Conservation (phyloP, 2,888 invertebrate genomes). For the Zaprionus lineosus region DNA sequence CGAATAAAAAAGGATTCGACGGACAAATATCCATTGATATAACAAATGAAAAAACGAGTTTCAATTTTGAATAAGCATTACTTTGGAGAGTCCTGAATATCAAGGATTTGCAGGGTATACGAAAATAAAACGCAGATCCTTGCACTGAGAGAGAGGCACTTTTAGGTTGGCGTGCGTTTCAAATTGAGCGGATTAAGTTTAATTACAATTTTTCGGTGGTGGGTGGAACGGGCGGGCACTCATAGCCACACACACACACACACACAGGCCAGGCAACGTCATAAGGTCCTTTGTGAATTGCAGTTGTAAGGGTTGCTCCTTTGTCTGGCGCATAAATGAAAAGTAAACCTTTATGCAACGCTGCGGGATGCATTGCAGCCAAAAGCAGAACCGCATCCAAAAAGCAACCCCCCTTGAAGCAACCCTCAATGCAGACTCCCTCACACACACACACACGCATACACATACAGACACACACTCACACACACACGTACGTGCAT, state of each 20-base stretch:
- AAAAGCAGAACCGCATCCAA: conserved; percentile 34
- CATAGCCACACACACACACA: conserved; percentile 1
- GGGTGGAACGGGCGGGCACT: conserved; percentile 7
- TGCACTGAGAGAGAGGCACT: conserved; percentile 33
- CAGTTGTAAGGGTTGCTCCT: conserved; percentile 66
- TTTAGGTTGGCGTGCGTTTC: conserved; percentile 58
- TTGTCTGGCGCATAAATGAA: conserved; percentile 62
- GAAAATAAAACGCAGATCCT: conserved; percentile 19
- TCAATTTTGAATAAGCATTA: not conserved
- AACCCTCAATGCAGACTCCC: conserved; percentile 1
- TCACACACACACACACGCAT: not conserved
- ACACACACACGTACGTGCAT: not conserved
- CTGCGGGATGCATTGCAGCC: conserved; percentile 60
- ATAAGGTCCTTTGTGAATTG: conserved; percentile 39
- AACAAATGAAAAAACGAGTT: too few relatives aligned
- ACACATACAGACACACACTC: not conserved
- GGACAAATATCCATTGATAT: too few relatives aligned
- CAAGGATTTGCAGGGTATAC: conserved; percentile 23
- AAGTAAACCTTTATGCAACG: conserved; percentile 69
- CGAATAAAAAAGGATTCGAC: not conserved
- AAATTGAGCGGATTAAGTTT: conserved; percentile 81
- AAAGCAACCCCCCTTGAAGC: conserved; percentile 21
- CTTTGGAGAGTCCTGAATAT: not conserved
- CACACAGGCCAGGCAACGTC: not conserved
- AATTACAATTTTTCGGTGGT: conserved; percentile 74